These are phyloP conservation scores for Drosophila peninsularis DNA, from an alignment of 2,888 invertebrate species.

Conservation along the genomic window DNA sequence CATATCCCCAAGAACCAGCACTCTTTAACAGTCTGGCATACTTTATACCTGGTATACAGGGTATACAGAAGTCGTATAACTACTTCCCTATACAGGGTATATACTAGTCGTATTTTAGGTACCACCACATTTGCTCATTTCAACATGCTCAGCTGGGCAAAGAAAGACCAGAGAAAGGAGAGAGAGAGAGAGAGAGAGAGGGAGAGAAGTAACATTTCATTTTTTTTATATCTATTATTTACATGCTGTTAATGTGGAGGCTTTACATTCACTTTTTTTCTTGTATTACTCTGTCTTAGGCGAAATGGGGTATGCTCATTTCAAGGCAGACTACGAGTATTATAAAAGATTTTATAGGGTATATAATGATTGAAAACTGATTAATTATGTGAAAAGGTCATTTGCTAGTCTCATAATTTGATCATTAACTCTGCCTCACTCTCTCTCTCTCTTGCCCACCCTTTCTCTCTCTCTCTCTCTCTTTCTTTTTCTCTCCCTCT, in stretches of 20 bases:
- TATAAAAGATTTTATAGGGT: not conserved
- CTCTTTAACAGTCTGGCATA: no score
- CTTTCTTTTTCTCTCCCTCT: not conserved
- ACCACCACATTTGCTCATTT: conserved; percentile 1
- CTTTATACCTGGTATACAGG: not conserved
- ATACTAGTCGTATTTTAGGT: not conserved
- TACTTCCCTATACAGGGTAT: conserved; percentile 7
- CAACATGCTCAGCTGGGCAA: conserved; percentile 9
- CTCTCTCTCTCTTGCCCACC: not conserved
- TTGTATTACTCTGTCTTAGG: not conserved
- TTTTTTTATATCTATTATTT: conserved; percentile 13
- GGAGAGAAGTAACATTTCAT: conserved; percentile 42
- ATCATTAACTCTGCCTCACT: not conserved
- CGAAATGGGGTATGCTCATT: conserved; percentile 18
- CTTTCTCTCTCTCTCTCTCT: not conserved
- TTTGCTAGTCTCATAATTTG: conserved; percentile 3
- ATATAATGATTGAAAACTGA: not conserved
- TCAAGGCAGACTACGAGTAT: not conserved
- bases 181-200: not conserved
- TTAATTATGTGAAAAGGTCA: not conserved
- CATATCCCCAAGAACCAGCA: no score
- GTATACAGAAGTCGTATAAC: not conserved
- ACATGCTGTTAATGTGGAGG: conserved; percentile 46
- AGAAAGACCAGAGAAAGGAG: conserved; percentile 5
- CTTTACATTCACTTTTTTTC: conserved; percentile 59